A percentile compares a stretch with the other conserved stretches of the same genome.
These are phyloP conservation scores for Heterochromis multidens DNA, from an alignment of 2,113 vertebrate genomes.

Conservation along the genomic window DNA sequence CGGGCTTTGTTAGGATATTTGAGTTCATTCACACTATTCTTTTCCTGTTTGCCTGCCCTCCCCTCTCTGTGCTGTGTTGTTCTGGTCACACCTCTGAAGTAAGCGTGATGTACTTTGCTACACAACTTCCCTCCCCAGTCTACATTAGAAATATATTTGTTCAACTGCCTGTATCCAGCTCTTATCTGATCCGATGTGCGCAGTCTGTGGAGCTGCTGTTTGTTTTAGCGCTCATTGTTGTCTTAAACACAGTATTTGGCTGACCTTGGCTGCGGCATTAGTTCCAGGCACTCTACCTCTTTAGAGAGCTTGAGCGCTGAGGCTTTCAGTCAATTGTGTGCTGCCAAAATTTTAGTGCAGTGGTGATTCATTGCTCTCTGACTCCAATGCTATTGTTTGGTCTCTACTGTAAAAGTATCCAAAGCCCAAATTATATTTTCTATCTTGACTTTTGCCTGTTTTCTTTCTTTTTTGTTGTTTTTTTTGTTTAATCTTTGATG, in stretches of 20 bases:
- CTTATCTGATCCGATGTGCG: constrained; percentile 38
- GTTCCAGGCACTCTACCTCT: constrained; percentile 3
- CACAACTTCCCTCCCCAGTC: constrained; percentile 12
- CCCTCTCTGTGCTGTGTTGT: background rate
- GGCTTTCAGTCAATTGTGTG: constrained; percentile 6
- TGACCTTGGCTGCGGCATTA: constrained; percentile 46
- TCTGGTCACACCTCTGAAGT: background rate
- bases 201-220: constrained; percentile 31
- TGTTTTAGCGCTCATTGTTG: constrained; percentile 44
- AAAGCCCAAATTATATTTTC: background rate
- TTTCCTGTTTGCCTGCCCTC: constrained; percentile 17
- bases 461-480: background rate
- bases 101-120: background rate
- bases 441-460: background rate
- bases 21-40: background rate
- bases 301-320: background rate
- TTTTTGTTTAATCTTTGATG: background rate
- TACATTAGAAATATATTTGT: constrained; percentile 27
- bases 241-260: constrained; percentile 35
- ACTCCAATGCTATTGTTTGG: background rate
- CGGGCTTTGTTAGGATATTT: background rate
- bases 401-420: background rate
- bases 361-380: background rate
- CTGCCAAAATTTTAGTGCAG: background rate
- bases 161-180: background rate